phyloP scores from a whole-genome alignment of 2,797 vertebrate genomes.

The Enteromius argenteus region DNA sequence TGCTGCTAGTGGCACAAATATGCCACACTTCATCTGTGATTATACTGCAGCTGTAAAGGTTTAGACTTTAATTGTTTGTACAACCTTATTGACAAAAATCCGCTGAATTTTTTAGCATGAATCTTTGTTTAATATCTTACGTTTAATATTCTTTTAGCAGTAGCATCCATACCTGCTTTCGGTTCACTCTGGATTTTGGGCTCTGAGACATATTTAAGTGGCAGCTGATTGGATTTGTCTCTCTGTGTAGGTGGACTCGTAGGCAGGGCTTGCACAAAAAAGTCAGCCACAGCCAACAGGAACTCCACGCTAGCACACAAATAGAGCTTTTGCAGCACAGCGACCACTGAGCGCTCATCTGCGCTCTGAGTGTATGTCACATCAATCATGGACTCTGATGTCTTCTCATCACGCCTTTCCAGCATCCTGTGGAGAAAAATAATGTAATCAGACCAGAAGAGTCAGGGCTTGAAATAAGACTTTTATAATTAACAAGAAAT shows the following conservation, averaged over 20 bases:
- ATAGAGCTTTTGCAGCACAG: slow-evolving; percentile 90
- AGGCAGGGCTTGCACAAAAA: slow-evolving; percentile 92
- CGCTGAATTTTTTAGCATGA: not conserved
- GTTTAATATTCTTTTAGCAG: slow-evolving; percentile 11
- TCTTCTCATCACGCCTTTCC: slow-evolving; percentile 79
- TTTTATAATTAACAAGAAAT: not conserved
- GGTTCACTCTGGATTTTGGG: slow-evolving; percentile 68
- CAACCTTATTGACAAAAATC: not conserved
- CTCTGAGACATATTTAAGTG: slow-evolving; percentile 75
- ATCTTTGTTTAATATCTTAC: not conserved
- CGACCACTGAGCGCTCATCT: slow-evolving; percentile 77
- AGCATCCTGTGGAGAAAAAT: slow-evolving; percentile 84
- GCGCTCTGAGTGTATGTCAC: slow-evolving; percentile 82
- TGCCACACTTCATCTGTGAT: not conserved
- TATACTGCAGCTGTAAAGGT: not conserved
- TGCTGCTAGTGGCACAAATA: not conserved
- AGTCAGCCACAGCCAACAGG: slow-evolving; percentile 90
- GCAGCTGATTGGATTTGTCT: slow-evolving; percentile 76
- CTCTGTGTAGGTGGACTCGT: slow-evolving; percentile 60
- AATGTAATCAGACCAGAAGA: not conserved
- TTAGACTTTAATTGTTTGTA: not conserved
- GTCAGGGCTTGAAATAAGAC: not conserved
- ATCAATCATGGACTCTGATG: slow-evolving; percentile 85
- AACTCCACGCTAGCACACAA: slow-evolving; percentile 96
- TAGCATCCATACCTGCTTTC: slow-evolving; percentile 58